Conservation (phyloP, 2,113 vertebrate species). For the Dipodomys merriami region DNA sequence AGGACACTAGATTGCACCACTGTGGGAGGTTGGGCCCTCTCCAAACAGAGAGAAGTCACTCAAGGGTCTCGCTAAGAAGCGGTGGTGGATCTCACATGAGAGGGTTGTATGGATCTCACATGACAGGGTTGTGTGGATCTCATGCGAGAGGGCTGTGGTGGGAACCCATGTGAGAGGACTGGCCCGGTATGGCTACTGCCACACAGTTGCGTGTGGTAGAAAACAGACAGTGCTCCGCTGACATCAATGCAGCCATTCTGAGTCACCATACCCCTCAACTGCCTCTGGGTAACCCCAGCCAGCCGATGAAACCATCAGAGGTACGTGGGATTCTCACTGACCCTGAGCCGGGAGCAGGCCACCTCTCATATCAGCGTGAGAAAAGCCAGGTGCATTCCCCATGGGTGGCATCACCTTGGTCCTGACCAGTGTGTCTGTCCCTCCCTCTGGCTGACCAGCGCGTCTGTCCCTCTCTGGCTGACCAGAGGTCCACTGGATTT, state of each 20-base stretch:
- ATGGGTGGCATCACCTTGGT: no score
- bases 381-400: not conserved
- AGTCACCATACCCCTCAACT: no score
- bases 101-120: not conserved
- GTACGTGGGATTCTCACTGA: no score
- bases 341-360: no score
- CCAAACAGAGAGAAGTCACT: not conserved
- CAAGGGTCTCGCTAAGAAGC: not conserved
- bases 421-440: not conserved
- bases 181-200: rapidly evolving
- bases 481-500: not conserved
- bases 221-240: not conserved
- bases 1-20: no score
- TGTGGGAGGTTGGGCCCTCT: not conserved
- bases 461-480: no score
- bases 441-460: not conserved
- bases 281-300: not conserved
- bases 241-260: not conserved
- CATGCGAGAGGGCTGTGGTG: no score
- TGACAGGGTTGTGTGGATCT: not conserved
- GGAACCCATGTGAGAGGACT: not conserved
- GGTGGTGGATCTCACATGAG: not conserved
- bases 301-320: not conserved
- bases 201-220: no score
- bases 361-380: not conserved